Percentiles rank a stretch among this genome's conserved stretches.
Evolutionary conservation across 1,140 invertebrate species (phyloP).

Genomic region (Penaeus vannamei): DNA sequence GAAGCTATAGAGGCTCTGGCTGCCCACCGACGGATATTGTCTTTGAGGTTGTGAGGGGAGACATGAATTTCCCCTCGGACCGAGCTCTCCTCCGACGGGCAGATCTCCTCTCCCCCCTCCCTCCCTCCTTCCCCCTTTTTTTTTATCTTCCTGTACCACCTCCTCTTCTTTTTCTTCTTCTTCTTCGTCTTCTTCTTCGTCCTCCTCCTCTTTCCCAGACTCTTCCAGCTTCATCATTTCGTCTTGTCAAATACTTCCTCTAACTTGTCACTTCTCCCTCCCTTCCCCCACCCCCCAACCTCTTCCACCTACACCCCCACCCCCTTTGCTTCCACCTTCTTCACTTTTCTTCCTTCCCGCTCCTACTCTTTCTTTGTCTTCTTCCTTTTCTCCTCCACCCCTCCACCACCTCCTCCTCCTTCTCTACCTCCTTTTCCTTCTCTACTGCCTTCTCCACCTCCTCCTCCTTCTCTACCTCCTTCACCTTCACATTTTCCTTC

Average conservation of each 20-base stretch:
- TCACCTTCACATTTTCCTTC: constrained; percentile 5
- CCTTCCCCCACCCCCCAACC: neutral
- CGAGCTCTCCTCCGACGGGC: neutral
- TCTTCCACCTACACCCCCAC: neutral
- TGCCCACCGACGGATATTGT: constrained; percentile 50
- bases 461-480: no score
- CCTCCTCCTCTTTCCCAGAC: neutral
- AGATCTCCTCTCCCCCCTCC: neutral
- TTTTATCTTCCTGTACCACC: no score
- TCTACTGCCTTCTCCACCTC: no score
- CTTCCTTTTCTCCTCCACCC: neutral
- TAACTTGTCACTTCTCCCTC: neutral
- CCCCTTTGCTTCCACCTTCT: neutral
- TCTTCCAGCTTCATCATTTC: no score
- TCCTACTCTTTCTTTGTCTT: no score
- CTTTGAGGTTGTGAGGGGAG: constrained; percentile 53
- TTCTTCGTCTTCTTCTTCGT: neutral
- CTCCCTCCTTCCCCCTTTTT: neutral
- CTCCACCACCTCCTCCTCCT: neutral
- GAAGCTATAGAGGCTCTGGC: constrained; percentile 55
- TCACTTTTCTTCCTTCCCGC: neutral
- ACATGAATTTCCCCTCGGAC: constrained; percentile 45
- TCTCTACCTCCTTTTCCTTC: no score
- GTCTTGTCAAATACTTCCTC: neutral
- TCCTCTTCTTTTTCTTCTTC: neutral